A percentile compares a stretch with the other conserved stretches of the same genome.
phyloP scores from a whole-genome alignment of 2,113 vertebrate species.

The Fulmarus glacialis region DNA sequence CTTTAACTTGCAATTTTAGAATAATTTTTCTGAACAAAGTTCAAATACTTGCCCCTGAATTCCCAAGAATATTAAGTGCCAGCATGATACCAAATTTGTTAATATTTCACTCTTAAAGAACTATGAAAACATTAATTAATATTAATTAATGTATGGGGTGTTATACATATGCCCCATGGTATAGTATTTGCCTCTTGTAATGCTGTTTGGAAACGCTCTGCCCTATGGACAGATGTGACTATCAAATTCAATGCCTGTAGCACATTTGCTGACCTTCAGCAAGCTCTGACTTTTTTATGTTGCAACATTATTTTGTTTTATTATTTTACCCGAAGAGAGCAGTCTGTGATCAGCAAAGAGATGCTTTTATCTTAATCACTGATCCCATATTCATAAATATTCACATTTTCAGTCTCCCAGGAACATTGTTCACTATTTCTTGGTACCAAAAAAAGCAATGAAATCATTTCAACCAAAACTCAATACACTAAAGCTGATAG shows the following conservation, averaged over 20 bases:
- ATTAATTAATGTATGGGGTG: background rate
- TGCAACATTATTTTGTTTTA: constrained; percentile 37
- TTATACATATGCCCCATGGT: background rate
- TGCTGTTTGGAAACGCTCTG: background rate
- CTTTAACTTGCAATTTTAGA: background rate
- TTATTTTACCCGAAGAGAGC: constrained; percentile 23
- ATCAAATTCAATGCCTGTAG: constrained; percentile 21
- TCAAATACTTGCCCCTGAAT: background rate
- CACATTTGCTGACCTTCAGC: constrained; percentile 44
- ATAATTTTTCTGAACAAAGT: background rate
- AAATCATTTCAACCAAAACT: background rate
- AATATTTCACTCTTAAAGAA: background rate
- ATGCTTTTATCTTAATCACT: constrained; percentile 42
- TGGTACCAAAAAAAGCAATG: background rate
- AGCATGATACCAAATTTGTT: background rate
- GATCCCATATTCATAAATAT: constrained; percentile 50
- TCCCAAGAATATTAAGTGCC: background rate
- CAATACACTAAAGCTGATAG: background rate
- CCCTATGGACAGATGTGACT: constrained; percentile 19
- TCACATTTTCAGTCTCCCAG: constrained; percentile 9
- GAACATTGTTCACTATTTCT: background rate
- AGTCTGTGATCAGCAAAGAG: constrained; percentile 39
- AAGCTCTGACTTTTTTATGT: constrained; percentile 30
- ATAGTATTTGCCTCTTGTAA: background rate
- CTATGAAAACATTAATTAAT: background rate